phyloP scores from a whole-genome alignment of 1,140 invertebrate genomes.

The Drosophila sp. region DNA sequence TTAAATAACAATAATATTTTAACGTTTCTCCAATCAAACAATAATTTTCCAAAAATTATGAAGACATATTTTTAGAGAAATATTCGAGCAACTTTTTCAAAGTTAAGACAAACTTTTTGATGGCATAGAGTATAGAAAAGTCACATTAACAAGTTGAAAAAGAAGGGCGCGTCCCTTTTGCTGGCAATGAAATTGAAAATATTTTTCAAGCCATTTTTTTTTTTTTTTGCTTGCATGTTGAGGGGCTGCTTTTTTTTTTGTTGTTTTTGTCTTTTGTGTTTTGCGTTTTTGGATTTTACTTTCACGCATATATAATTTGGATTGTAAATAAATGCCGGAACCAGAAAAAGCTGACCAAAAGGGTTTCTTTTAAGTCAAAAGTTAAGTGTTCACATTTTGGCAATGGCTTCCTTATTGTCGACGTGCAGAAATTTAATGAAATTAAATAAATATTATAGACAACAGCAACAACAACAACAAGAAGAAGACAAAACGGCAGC shows the following conservation, averaged over 20 bases:
- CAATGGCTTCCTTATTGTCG: slow-evolving; percentile 70
- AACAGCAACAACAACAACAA: slow-evolving; percentile 24
- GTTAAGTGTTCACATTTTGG: slow-evolving; percentile 65
- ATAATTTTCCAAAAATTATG: too few species aligned
- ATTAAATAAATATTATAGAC: slow-evolving; percentile 77
- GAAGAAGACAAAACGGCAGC: slow-evolving; percentile 30
- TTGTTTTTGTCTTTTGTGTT: slow-evolving; percentile 42
- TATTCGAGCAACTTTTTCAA: too few species aligned
- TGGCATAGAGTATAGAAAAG: neutral
- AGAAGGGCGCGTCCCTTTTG: neutral
- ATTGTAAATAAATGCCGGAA: slow-evolving; percentile 26
- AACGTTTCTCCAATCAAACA: too few species aligned
- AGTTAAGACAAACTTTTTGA: too few species aligned
- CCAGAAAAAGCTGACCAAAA: slow-evolving; percentile 32
- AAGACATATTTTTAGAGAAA: too few species aligned
- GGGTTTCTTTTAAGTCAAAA: slow-evolving; percentile 48
- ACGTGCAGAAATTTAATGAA: slow-evolving; percentile 78
- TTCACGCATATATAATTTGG: slow-evolving; percentile 58
- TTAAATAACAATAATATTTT: too few species aligned
- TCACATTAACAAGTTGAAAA: neutral
- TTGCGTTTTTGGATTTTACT: slow-evolving; percentile 54
- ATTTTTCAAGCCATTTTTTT: slow-evolving; percentile 1
- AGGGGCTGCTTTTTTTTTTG: slow-evolving; percentile 40
- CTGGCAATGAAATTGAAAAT: slow-evolving; percentile 28
- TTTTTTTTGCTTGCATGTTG: neutral